Base-by-base conservation (phyloP, 2,888 invertebrate genomes). In the Seira ritae region DNA sequence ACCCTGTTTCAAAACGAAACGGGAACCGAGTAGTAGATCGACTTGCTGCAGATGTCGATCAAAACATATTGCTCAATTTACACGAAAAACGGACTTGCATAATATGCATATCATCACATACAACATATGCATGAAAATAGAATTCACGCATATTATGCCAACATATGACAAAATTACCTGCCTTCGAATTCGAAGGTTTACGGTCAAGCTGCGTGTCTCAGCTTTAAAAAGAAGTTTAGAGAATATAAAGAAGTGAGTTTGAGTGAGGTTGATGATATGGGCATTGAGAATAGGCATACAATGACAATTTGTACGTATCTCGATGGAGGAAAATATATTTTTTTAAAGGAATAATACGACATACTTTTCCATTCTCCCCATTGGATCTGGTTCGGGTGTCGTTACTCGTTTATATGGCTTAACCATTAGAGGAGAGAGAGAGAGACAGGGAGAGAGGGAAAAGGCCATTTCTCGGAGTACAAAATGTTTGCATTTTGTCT, bases 401-500 rank as follows among this genome's bases (percentile, higher is more conserved):
- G 2, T 50, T 31, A 6, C 46, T 10, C 37, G 62, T 68, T n/a
- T 46, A 23, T 72, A 42, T 72, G 65, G 71, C 62, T 55, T 42
- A 67, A 73, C 8, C n/a, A 55, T 8, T 8, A n/a, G n/a, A n/a
- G n/a, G n/a, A n/a, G 17, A 67, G 55, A 20, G 24, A 50, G 19
- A 42, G 19, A 74, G n/a, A n/a, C n/a, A n/a, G 17, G 50, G 42
- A 22, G 24, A 55, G 22, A 23, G 19, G 68, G 70, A 17, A 62
- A n/a, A 69, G 46, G 69, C 69, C 75, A 70, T 73, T 81, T 82
- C 71, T 73, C 69, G 70, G 68, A 42, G 50, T 70, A 19, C 69
- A 62, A 78, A 78, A 83, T 83, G 83, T 83, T 83, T 85, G 85
- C 83, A 84, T 85, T 85, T 85, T 77, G 80, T 77, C 80, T 85